Conservation (phyloP, 2,113 vertebrate genomes). For the Lepus europaeus region DNA sequence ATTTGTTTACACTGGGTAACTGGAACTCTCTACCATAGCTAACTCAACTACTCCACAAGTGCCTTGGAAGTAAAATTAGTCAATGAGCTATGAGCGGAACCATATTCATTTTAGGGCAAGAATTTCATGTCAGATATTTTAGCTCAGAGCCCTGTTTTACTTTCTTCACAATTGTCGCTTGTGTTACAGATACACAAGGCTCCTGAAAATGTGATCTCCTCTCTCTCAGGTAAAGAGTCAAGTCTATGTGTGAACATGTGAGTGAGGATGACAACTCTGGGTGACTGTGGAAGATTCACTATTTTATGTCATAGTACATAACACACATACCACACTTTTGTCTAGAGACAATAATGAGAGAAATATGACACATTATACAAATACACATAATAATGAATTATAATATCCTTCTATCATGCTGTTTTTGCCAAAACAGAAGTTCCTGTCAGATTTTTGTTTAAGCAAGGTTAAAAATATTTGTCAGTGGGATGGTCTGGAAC, state of each 20-base stretch:
- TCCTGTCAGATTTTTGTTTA: not conserved
- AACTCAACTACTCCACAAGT: not conserved
- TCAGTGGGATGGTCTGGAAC: not conserved
- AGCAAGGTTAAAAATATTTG: not conserved
- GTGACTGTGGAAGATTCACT: not conserved
- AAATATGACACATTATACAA: conserved; percentile 23
- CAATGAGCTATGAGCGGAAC: not conserved
- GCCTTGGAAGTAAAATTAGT: not conserved
- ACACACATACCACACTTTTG: not conserved
- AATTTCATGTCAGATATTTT: not conserved
- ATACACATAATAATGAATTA: not conserved
- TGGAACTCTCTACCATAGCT: not conserved
- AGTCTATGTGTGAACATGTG: not conserved
- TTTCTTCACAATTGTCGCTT: not conserved
- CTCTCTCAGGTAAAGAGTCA: not conserved
- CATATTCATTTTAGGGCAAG: not conserved
- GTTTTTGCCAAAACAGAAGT: conserved; percentile 42
- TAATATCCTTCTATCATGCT: not conserved
- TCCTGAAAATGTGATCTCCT: not conserved
- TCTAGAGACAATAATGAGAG: not conserved
- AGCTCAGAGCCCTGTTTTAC: not conserved
- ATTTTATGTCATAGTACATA: not conserved
- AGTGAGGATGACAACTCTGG: not conserved
- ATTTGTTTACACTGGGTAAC: not conserved
- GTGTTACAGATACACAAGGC: not conserved